Percentiles rank a stretch among this genome's conserved stretches.
Evolutionary conservation across 2,797 vertebrate genomes (phyloP).

Genomic region (Lepus townsendii): DNA sequence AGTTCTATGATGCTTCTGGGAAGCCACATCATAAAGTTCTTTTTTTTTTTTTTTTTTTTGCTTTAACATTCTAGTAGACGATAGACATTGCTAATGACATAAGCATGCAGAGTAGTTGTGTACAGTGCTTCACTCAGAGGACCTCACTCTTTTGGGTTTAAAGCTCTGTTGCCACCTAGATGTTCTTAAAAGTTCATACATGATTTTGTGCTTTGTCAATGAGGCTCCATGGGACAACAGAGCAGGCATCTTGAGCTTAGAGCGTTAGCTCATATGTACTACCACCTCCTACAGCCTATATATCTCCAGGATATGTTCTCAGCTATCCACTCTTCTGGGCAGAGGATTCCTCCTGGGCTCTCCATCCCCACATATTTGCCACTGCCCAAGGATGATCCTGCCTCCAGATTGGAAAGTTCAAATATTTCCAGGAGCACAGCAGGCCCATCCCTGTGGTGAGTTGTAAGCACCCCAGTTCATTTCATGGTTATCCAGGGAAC

Average conservation of each 20-base stretch:
- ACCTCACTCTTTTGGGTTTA: fast-evolving
- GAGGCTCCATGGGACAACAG: background rate
- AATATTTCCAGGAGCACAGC: background rate
- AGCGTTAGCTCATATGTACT: background rate
- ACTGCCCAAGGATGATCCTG: background rate
- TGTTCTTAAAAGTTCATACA: background rate
- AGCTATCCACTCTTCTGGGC: background rate
- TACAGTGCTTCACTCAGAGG: background rate
- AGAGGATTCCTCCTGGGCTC: background rate
- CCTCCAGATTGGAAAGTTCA: background rate
- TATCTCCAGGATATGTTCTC: background rate
- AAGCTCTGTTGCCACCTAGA: background rate
- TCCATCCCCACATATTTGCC: background rate
- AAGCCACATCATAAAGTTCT: background rate
- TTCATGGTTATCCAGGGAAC: background rate
- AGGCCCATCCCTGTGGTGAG: fast-evolving
- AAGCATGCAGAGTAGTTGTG: background rate
- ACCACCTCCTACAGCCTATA: fast-evolving
- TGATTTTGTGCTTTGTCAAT: background rate
- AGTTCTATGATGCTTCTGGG: background rate
- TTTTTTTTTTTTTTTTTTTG: too few species aligned
- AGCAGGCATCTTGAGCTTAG: fast-evolving
- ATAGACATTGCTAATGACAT: background rate
- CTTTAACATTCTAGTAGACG: background rate
- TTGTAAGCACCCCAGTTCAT: fast-evolving